phyloP scores from a whole-genome alignment of 2,113 vertebrate genomes.

The Romanogobio albipinnatus region DNA sequence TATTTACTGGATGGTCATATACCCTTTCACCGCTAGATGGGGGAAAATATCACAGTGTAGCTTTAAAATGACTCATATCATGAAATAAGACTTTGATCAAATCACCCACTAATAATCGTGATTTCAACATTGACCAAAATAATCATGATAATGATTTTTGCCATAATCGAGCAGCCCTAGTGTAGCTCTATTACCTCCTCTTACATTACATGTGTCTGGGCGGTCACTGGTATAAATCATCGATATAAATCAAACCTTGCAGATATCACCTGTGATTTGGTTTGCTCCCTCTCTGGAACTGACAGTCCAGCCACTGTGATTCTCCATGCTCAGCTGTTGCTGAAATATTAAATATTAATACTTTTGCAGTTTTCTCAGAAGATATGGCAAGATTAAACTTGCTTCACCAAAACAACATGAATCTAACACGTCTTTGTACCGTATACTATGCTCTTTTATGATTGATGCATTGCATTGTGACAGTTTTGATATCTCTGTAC shows the following conservation, averaged over 20 bases:
- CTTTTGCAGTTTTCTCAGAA: slow-evolving; percentile 21
- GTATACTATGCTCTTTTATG: background rate
- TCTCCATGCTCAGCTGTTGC: background rate
- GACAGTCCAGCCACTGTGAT: slow-evolving; percentile 22
- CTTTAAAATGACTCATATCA: no score
- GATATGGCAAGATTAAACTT: background rate
- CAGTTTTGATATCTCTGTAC: background rate
- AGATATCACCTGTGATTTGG: slow-evolving; percentile 48
- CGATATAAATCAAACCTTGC: slow-evolving; percentile 50
- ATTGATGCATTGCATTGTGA: background rate
- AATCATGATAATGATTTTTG: no score
- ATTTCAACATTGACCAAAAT: no score
- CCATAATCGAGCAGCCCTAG: background rate
- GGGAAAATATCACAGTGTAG: no score
- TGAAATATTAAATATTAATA: slow-evolving; percentile 22
- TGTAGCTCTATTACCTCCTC: slow-evolving; percentile 39
- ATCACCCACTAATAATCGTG: no score
- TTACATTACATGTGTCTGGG: slow-evolving; percentile 44
- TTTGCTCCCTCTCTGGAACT: slow-evolving; percentile 26
- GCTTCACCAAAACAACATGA: background rate
- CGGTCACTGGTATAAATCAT: slow-evolving; percentile 48
- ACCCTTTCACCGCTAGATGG: no score
- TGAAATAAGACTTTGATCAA: no score
- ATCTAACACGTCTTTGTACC: background rate
- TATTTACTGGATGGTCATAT: no score